phyloP scores from a whole-genome alignment of 2,113 vertebrate genomes.

The Penelope pileata region DNA sequence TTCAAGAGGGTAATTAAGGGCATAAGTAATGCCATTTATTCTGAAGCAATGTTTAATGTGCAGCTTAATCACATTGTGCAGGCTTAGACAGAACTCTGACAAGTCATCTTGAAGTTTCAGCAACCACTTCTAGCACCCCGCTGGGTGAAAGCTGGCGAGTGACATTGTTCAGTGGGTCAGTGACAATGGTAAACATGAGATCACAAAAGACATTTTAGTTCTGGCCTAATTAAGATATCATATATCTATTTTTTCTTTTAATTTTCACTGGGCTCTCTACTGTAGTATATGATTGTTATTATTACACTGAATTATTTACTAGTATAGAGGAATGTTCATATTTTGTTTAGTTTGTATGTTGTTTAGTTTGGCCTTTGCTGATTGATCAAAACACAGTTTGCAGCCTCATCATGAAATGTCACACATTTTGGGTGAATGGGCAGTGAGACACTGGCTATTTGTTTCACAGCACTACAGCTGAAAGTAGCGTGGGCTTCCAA shows the following conservation, averaged over 20 bases:
- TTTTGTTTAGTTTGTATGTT: background rate
- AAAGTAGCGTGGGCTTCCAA: background rate
- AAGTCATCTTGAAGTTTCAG: background rate
- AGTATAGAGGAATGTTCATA: background rate
- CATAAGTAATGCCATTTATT: background rate
- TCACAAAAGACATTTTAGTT: background rate
- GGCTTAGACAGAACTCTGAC: background rate
- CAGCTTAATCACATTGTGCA: background rate
- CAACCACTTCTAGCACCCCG: rapidly evolving
- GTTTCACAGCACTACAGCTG: background rate
- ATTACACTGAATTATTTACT: background rate
- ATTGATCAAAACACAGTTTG: background rate
- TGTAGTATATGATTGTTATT: background rate
- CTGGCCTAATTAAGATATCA: background rate
- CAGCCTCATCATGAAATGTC: background rate
- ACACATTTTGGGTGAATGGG: background rate
- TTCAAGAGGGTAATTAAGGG: background rate
- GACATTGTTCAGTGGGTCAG: background rate
- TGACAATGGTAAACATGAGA: background rate
- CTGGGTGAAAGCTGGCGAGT: background rate
- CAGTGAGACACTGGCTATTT: background rate
- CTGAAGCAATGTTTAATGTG: background rate
- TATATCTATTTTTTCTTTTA: background rate
- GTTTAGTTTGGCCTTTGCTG: background rate
- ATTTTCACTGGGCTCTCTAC: background rate